Base-by-base conservation (phyloP, 2,888 invertebrate species). In the Eupeodes latifasciatus region DNA sequence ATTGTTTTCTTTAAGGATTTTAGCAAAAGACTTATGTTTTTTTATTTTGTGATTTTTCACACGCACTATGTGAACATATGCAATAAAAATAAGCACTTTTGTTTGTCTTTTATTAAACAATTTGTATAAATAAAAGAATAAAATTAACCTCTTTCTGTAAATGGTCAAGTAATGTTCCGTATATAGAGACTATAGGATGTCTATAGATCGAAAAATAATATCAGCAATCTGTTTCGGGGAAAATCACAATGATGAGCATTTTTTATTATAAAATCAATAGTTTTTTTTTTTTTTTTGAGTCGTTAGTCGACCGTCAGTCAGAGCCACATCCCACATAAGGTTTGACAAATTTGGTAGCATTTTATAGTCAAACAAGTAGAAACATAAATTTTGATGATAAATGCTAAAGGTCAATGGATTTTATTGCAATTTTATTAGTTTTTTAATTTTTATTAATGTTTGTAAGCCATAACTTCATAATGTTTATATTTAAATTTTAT, bases 321-420 rank as follows among this genome's bases (percentile, higher is more conserved):
- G 27, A 27, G 27, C 27, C 9, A 19, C 66, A n/a, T 10, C 79
- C 87, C 87, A 83, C 87, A 72, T 55, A 11, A 27, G 9, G 62
- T 19, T 19, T 10, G 55, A 71, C 49, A 16, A 66, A 83, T 79
- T 80, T 77, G 87, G 84, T 53, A 34, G 61, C 10, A 51, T 67
- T 53, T 16, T 34, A 51, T 53, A 11, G 12, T 66, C 51, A 44
- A 72, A 67, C 64, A 55, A 67, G 44, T 19, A 36, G 51, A 47
- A 44, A 55, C 69, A 87, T 87, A 74, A 84, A 80, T 84, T 76
- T 77, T 12, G 51, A 82, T 51, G 79, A 76, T 44, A 84, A 77
- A 87, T 84, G 80, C 49, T 36, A 61, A 66, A 76, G 86, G 83
- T 82, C 84, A 81, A 57, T 71, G 53, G 36, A 53, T 72, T 77